Percentiles rank a stretch among this genome's conserved stretches.
Evolutionary conservation across 1,140 invertebrate genomes (phyloP).

Genomic region (Penaeus indicus): DNA sequence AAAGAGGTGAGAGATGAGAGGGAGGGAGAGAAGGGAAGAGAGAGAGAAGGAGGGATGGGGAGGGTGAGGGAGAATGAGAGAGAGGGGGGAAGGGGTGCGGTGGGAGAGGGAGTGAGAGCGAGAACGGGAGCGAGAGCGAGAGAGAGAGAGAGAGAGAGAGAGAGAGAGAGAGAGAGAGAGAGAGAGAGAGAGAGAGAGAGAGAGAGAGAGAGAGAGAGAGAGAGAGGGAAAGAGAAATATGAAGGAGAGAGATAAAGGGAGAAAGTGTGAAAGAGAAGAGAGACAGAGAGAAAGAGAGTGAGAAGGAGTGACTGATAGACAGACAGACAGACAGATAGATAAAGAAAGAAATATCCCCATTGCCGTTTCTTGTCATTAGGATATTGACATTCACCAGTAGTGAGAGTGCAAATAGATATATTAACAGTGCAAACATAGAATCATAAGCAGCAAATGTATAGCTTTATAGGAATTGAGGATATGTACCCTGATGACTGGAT

Average conservation of each 20-base stretch:
- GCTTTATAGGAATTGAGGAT: too few relatives aligned
- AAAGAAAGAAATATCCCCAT: background rate
- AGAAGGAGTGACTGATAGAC: too few relatives aligned
- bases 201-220: background rate
- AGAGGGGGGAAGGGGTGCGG: too few relatives aligned
- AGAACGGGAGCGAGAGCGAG: background rate
- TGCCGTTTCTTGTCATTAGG: too few relatives aligned
- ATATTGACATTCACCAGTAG: too few relatives aligned
- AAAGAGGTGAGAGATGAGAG: too few relatives aligned
- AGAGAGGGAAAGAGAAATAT: background rate
- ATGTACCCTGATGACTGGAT: background rate
- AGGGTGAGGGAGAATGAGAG: too few relatives aligned
- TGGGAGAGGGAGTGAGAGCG: background rate
- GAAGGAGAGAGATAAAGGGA: too few relatives aligned
- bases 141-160: conserved; percentile 1
- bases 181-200: background rate
- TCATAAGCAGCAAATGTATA: background rate
- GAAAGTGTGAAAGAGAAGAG: too few relatives aligned
- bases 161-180: background rate
- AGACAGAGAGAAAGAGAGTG: too few relatives aligned
- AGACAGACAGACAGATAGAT: background rate
- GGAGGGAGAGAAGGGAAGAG: background rate
- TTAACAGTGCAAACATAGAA: background rate
- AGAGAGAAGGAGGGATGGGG: background rate
- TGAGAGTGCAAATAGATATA: background rate